Base-by-base conservation (phyloP, 1,140 invertebrate species). In the Cecropterus lyciades region DNA sequence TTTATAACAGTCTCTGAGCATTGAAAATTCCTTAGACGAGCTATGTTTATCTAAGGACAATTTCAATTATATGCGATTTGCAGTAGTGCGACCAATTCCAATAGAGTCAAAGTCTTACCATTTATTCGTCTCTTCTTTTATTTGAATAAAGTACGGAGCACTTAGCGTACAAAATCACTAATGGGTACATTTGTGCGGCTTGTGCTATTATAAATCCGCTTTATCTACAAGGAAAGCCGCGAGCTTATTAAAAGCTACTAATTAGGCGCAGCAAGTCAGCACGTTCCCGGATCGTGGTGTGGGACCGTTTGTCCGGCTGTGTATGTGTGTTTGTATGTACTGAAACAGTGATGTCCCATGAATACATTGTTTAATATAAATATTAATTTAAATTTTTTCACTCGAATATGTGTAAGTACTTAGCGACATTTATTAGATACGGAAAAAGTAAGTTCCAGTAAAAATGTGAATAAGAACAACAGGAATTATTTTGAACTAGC, bases 191-290 rank as follows among this genome's bases (percentile, higher is more conserved):
- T 63, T 17, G 60, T 20, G 37, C 37, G 48, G 9, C 20, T 48
- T 30, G 48, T 52, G 48, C 60, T 43, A 42, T 60, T 74, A 80
- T 83, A 82, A 80, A 77, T 79, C 62, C 30, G 46, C 66, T 72
- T 84, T 86, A 87, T 87, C 85, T 87, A 87, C 65, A 75, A 86
- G 85, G 87, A 89, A 89, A 87, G 82, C 80, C 84, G 62, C 78
- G 71, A 67, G 70, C 68, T 76, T 76, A 80, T 75, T 75, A 65
- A 69, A 73, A 49, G 56, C 55, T 59, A 49, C 76, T 77, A 84
- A 84, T 83, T 84, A 77, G 63, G 57, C 56, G 27, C 59, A 27
- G 52, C 65, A 43, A 67, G 57, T 52, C 46, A 42, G 45, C 11
- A 30, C 46, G 42, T 46, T 56, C 53, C 53, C 67, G 33, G 53